Base-by-base conservation (phyloP, 2,113 vertebrate genomes). In the Platysteira castanea region DNA sequence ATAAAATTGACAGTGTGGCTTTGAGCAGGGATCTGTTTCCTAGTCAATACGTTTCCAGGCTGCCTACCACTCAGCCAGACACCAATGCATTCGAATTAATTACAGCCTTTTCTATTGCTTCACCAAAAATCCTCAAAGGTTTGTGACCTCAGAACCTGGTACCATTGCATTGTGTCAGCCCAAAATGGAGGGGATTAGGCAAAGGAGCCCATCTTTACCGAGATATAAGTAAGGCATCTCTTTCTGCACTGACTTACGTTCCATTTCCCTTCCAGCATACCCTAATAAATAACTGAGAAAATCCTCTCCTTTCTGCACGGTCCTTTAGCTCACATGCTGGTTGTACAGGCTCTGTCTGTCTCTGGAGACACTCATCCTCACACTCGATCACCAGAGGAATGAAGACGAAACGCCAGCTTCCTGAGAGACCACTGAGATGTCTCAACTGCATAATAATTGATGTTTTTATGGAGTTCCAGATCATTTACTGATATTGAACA, bases 391-490 rank as follows among this genome's bases (percentile, higher is more conserved):
- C 64, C 30, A 92, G 57, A 64, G 30, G 54, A 84, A 89, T 24
- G 37, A 80, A 61, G 37, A 87, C 13, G 74, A 77, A 94, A 71
- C 2, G 3, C 15, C 44, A 80, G 7, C 54, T 92, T 88, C 73
- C 70, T 75, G 10, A 84, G 88, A 52, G 44, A 91, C 46, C 16
- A 54, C 64, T 49, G 65, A 79, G 79, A 69, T 50, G 60, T 61
- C 61, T 90, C 73, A 90, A 78, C 83, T 56, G 65, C 46, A 60
- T 59, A 83, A 88, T 90, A 92, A 92, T 65, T 96, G 89, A 87
- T 96, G 75, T 50, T 81, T 96, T 95, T 89, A 84, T 79, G 33
- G 57, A 87, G 60, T 92, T 96, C 65, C 52, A 95, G 84, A 89
- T 87, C 79, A 94, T 94, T 96, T 95, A 52, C 60, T 94, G 63